Conservation (phyloP, 2,888 invertebrate genomes). For the Drosophila anceps region DNA sequence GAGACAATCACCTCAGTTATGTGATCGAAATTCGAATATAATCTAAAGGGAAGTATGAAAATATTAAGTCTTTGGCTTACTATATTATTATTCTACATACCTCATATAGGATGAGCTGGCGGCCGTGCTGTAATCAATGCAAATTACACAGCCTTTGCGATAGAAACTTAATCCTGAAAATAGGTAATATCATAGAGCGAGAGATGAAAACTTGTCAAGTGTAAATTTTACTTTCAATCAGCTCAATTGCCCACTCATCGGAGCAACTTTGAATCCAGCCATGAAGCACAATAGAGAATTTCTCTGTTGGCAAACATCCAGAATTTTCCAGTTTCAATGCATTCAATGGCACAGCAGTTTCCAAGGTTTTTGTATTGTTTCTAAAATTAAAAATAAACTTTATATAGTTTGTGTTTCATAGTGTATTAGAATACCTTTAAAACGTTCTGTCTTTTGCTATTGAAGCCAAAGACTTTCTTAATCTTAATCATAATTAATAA, state of each 20-base stretch:
- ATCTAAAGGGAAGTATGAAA: conserved; percentile 15
- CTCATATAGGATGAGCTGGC: conserved; percentile 81
- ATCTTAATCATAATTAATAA: too few species aligned
- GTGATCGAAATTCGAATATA: conserved; percentile 76
- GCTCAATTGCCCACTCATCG: conserved; percentile 77
- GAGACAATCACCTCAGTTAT: conserved; percentile 72
- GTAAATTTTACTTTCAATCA: conserved; percentile 76
- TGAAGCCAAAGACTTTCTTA: too few species aligned
- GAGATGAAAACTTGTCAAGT: background rate
- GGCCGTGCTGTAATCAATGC: conserved; percentile 82
- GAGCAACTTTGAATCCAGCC: conserved; percentile 84
- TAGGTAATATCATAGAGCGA: background rate
- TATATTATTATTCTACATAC: conserved; percentile 27
- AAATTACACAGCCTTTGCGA: conserved; percentile 83
- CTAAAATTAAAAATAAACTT: conserved; percentile 14
- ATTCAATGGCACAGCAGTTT: conserved; percentile 42
- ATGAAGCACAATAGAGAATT: conserved; percentile 83
- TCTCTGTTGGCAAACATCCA: conserved; percentile 75
- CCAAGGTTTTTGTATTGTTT: conserved; percentile 65
- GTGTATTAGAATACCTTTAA: too few species aligned
- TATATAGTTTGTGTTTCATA: background rate
- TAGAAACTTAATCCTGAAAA: conserved; percentile 78
- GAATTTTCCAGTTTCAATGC: conserved; percentile 44
- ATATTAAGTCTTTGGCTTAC: background rate
- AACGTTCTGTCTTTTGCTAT: too few species aligned